Conservation (phyloP, 2,888 invertebrate genomes). For the Phyllotreta cruciferae region DNA sequence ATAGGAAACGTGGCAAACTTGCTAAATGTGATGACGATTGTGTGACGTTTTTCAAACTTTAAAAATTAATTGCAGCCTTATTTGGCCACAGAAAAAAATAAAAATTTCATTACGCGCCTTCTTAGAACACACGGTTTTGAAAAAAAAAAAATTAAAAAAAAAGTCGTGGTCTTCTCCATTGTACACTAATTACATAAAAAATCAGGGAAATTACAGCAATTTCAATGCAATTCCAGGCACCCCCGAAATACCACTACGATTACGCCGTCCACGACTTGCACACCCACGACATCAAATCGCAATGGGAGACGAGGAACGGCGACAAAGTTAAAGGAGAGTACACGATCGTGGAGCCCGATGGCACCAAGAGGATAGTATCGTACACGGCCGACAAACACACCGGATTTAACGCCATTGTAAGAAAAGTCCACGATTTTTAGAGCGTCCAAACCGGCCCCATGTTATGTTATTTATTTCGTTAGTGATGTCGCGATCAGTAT, state of each 20-base stretch:
- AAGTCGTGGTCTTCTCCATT: too few relatives aligned
- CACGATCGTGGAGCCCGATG: slow-evolving; percentile 58
- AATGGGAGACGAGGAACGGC: slow-evolving; percentile 61
- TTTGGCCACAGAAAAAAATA: too few relatives aligned
- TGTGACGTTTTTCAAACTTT: too few relatives aligned
- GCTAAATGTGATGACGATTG: too few relatives aligned
- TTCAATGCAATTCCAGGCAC: slow-evolving; percentile 51
- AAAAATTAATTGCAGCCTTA: too few relatives aligned
- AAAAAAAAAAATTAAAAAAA: too few relatives aligned
- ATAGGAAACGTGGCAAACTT: too few relatives aligned
- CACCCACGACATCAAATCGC: slow-evolving; percentile 61
- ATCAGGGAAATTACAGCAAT: too few relatives aligned
- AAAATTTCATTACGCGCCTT: too few relatives aligned
- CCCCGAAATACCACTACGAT: slow-evolving; percentile 60
- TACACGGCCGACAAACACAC: slow-evolving; percentile 58
- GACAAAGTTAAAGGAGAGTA: slow-evolving; percentile 61
- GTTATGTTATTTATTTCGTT: slow-evolving; percentile 17
- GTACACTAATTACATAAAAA: too few relatives aligned
- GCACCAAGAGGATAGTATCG: slow-evolving; percentile 56
- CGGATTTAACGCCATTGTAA: slow-evolving; percentile 58
- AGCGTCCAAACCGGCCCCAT: not conserved
- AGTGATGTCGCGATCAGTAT: slow-evolving; percentile 19
- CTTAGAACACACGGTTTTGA: too few relatives aligned
- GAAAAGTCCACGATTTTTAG: slow-evolving; percentile 51
- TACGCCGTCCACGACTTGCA: slow-evolving; percentile 61